A percentile compares a stretch with the other conserved stretches of the same genome.
These are phyloP conservation scores for Gavia stellata DNA, from an alignment of 2,113 vertebrate genomes.

Conservation along the genomic window DNA sequence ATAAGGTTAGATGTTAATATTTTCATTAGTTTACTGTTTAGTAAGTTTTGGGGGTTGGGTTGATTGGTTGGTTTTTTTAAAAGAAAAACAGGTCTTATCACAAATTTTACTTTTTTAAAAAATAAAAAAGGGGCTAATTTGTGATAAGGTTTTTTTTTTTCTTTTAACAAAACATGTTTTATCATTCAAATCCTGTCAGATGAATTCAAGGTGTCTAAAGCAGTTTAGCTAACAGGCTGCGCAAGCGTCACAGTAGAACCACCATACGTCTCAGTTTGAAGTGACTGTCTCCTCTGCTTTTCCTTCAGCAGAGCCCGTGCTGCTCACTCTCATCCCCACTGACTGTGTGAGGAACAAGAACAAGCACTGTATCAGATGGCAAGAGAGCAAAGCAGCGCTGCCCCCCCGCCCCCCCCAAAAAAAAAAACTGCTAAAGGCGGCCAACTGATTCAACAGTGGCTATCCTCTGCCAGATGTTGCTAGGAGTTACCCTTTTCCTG, in stretches of 20 bases:
- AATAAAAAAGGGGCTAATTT: neutral
- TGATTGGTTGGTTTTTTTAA: neutral
- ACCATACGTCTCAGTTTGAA: neutral
- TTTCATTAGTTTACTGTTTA: neutral
- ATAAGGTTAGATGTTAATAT: neutral
- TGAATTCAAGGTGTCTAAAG: neutral
- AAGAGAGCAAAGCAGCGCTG: neutral
- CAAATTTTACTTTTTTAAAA: neutral
- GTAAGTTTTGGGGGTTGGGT: neutral
- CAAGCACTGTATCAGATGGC: neutral
- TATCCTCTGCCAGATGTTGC: neutral
- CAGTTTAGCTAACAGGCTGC: neutral
- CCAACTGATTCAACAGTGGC: neutral
- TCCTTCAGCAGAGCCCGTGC: neutral
- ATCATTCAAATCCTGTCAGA: neutral
- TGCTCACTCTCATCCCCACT: neutral
- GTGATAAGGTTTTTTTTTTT: neutral
- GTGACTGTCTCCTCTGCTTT: neutral
- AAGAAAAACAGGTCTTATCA: neutral
- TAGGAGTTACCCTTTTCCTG: neutral
- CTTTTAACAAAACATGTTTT: neutral
- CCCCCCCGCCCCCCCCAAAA: neutral
- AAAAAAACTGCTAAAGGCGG: neutral
- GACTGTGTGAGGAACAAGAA: neutral
- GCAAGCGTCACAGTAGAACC: neutral